Percentiles rank a stretch among this genome's conserved stretches.
Conservation (phyloP, 2,113 vertebrate species). For the Craseonycteris thonglongyai region DNA sequence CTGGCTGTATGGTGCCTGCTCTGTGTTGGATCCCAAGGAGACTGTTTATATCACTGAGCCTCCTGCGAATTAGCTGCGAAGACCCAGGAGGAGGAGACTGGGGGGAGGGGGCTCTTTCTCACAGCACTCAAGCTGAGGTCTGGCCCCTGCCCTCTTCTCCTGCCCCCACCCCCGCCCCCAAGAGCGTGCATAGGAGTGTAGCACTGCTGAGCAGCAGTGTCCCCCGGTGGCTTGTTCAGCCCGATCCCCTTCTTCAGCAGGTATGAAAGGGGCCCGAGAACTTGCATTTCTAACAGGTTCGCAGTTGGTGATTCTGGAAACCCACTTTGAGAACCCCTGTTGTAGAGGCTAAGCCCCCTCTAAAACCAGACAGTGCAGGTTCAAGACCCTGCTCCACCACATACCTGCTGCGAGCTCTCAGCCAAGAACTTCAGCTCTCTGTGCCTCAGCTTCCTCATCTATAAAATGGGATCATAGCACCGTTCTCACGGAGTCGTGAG, state of each 20-base stretch:
- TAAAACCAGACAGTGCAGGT: background rate
- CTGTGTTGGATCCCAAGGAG: background rate
- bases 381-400: background rate
- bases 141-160: background rate
- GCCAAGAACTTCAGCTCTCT: background rate
- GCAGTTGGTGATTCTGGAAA: background rate
- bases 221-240: too few relatives aligned
- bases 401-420: background rate
- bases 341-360: background rate
- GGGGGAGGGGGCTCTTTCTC: background rate
- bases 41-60: background rate
- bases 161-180: too few relatives aligned
- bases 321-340: background rate
- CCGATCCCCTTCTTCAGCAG: background rate
- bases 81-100: background rate
- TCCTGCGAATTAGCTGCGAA: background rate
- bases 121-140: background rate
- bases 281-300: background rate
- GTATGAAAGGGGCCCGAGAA: background rate
- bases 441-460: background rate
- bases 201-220: background rate
- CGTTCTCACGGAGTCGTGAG: accelerated
- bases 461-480: background rate
- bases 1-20: background rate
- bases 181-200: background rate